These are phyloP conservation scores for Drosophila fuyamai DNA, from an alignment of 1,140 invertebrate species.

Conservation along the genomic window DNA sequence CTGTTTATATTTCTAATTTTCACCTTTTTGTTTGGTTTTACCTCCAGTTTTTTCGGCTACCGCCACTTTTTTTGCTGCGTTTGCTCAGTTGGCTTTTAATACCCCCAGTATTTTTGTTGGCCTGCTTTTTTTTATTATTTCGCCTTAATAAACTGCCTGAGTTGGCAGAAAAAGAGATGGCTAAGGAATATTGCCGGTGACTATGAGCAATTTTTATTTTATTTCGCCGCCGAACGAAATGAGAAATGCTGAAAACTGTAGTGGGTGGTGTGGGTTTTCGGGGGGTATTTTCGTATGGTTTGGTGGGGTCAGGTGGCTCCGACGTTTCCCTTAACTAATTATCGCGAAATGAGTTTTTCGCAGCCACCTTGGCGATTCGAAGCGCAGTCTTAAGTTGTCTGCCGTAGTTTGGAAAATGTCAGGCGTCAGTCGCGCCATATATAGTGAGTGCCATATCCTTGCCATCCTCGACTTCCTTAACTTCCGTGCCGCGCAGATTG, in stretches of 20 bases:
- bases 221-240: conserved; percentile 40
- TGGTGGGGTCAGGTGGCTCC: background rate
- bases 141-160: conserved; percentile 72
- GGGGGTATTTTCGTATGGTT: background rate
- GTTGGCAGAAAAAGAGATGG: conserved; percentile 57
- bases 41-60: conserved; percentile 14
- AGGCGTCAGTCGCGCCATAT: conserved; percentile 13
- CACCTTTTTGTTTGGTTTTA: conserved; percentile 65
- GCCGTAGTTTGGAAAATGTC: conserved; percentile 51
- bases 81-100: conserved; percentile 48
- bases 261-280: background rate
- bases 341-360: conserved; percentile 60
- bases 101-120: conserved; percentile 25
- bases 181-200: conserved; percentile 61
- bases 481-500: conserved; percentile 72
- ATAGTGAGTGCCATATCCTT: conserved; percentile 24
- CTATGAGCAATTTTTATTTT: conserved; percentile 49
- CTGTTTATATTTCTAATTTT: conserved; percentile 72
- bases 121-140: conserved; percentile 46
- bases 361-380: conserved; percentile 32
- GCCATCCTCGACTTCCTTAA: conserved; percentile 4
- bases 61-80: conserved; percentile 59
- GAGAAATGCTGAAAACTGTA: conserved; percentile 47
- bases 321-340: conserved; percentile 59
- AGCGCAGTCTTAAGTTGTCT: conserved; percentile 38